Evolutionary conservation across 2,888 invertebrate species (phyloP), one percentile per base, ranked within the genome.

Genomic region (Papilio gigon): DNA sequence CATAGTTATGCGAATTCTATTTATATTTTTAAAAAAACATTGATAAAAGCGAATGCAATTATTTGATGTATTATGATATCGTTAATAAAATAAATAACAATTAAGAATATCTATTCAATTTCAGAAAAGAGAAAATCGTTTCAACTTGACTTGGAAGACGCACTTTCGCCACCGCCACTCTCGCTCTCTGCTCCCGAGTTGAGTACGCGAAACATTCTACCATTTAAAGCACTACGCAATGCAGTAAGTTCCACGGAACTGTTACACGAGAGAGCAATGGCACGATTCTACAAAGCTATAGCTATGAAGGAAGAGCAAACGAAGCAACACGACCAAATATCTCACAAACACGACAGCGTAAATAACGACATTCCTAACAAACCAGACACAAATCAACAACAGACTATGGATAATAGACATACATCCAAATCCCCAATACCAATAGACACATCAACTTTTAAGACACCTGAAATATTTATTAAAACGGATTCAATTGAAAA

Each of bases 221-320:
- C 93, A 17, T 91, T 93, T 61, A 93, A 94, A 76, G 92, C 94
- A 58, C 85, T 97, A 40, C 93, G 96, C 33, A 93, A 94, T 75
- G 95, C 96, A 0, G 95, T 96, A 30, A 97, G 97, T 80, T 97
- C 97, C 2, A 95, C 96, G 0, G 97, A 97, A 81, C 90, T 97
- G 5, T 92, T 97, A 0, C 96, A 96, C 82, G 97, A 97, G 82
- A 93, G 95, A 56, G 95, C 96, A 12, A 96, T 97, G 95, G 95
- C 95, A 9, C 92, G 97, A 44, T 95, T 97, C 81, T 96, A 96
- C 81, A 94, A 95, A 83, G 96, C 95, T 11, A 94, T 95, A 3
- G 95, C 95, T 67, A 93, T 95, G 75, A 95, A 96, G 82, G 95
- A 97, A 83, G 93, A 94, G 22, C 94, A 95, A 77, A 90, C 84